A percentile compares a stretch with the other conserved stretches of the same genome.
Conservation (phyloP, 2,797 vertebrate species). For the Pipistrellus pipistrellus region DNA sequence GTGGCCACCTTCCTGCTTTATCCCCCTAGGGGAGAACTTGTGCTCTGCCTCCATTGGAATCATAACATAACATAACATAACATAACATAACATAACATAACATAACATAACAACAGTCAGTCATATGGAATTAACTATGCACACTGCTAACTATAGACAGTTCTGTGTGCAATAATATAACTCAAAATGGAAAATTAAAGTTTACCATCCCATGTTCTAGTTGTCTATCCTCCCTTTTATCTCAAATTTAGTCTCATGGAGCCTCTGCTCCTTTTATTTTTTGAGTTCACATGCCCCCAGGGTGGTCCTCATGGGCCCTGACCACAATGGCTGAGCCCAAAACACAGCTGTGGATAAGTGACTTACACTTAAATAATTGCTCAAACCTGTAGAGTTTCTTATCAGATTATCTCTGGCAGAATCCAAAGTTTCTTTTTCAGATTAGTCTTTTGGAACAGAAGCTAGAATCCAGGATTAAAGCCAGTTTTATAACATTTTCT, state of each 20-base stretch:
- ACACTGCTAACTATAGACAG: neutral
- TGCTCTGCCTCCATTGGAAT: neutral
- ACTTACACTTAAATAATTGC: neutral
- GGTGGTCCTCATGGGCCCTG: neutral
- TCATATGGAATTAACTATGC: neutral
- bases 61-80: neutral
- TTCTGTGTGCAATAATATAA: neutral
- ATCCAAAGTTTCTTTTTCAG: conserved; percentile 52
- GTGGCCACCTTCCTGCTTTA: neutral
- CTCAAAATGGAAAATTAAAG: conserved; percentile 51
- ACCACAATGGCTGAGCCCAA: neutral
- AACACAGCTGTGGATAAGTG: neutral
- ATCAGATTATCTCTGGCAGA: neutral
- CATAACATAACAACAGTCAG: neutral
- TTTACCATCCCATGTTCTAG: neutral
- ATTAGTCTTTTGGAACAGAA: conserved; percentile 16
- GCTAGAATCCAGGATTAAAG: conserved; percentile 25
- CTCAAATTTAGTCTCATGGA: neutral
- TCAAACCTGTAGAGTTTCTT: neutral
- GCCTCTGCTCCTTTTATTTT: neutral
- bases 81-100: no score
- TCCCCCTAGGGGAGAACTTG: neutral
- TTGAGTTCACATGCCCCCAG: neutral
- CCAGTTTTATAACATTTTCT: conserved; percentile 1
- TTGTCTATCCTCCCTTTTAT: neutral